These are phyloP conservation scores for Graphium colonna DNA, from an alignment of 2,888 invertebrate genomes.

Conservation along the genomic window DNA sequence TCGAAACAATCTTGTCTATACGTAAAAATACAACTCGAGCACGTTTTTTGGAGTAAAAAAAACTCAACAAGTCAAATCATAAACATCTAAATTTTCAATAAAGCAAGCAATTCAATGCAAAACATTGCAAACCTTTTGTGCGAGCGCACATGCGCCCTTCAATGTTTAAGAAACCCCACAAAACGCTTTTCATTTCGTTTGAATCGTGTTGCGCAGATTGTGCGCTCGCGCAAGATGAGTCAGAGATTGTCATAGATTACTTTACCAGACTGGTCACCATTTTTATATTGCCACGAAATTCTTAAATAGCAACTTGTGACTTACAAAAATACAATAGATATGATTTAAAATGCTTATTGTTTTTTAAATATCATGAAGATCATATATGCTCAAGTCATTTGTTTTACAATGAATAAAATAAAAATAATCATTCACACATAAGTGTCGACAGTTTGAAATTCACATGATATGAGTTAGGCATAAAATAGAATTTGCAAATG, in stretches of 20 bases:
- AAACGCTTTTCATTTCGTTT: slow-evolving; percentile 77
- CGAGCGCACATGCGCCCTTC: slow-evolving; percentile 64
- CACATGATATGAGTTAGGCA: slow-evolving; percentile 24
- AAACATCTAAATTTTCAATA: slow-evolving; percentile 38
- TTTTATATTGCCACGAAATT: background rate
- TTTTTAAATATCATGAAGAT: too few species aligned
- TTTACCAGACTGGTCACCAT: background rate
- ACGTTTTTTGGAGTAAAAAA: too few species aligned
- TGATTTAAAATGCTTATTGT: too few species aligned
- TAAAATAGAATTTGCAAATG: slow-evolving; percentile 1
- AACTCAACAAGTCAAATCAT: slow-evolving; percentile 23
- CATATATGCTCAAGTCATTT: too few species aligned
- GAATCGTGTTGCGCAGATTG: slow-evolving; percentile 52
- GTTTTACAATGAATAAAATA: too few species aligned
- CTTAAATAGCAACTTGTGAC: too few species aligned
- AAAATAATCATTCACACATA: too few species aligned
- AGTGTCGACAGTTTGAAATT: too few species aligned
- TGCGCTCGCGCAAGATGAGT: slow-evolving; percentile 47
- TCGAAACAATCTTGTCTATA: background rate
- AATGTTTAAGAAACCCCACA: slow-evolving; percentile 59
- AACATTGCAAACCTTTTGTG: slow-evolving; percentile 61
- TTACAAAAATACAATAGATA: too few species aligned
- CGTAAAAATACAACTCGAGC: background rate
- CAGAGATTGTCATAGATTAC: slow-evolving; percentile 27
- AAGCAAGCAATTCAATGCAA: slow-evolving; percentile 62